A percentile compares a stretch with the other conserved stretches of the same genome.
phyloP scores from a whole-genome alignment of 2,797 vertebrate genomes.

The Sebastolobus alascanus region DNA sequence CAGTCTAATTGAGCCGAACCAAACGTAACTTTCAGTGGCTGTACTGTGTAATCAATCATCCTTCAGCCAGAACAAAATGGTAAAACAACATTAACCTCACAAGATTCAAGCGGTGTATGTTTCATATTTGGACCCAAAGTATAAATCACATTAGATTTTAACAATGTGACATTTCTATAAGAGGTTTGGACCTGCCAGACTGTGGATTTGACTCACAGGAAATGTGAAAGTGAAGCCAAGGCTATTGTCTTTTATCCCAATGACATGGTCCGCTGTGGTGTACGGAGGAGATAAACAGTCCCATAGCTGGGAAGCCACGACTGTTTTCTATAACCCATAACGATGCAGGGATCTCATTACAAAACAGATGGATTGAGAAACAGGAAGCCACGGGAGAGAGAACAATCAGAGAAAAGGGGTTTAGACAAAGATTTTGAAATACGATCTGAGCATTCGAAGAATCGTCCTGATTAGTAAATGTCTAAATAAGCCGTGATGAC shows the following conservation, averaged over 20 bases:
- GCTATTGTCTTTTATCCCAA: constrained; percentile 76
- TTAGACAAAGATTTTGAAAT: constrained; percentile 72
- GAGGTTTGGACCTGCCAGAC: constrained; percentile 64
- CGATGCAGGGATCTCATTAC: constrained; percentile 74
- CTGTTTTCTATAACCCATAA: constrained; percentile 81
- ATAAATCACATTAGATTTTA: constrained; percentile 61
- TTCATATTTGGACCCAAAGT: constrained; percentile 61
- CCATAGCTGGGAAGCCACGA: constrained; percentile 77
- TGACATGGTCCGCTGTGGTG: constrained; percentile 73
- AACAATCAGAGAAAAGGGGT: constrained; percentile 68
- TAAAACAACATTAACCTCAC: constrained; percentile 58
- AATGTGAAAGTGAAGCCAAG: constrained; percentile 73
- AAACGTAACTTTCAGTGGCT: constrained; percentile 46
- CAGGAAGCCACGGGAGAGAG: constrained; percentile 54
- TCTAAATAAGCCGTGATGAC: constrained; percentile 69
- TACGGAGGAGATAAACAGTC: constrained; percentile 75
- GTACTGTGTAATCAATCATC: constrained; percentile 48
- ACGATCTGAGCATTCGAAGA: constrained; percentile 60
- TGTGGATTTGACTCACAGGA: constrained; percentile 54
- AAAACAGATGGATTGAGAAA: constrained; percentile 79
- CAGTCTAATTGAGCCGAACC: constrained; percentile 27
- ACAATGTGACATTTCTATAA: constrained; percentile 61
- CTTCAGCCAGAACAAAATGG: constrained; percentile 42
- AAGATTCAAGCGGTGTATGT: constrained; percentile 41
- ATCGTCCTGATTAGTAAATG: constrained; percentile 70